These are phyloP conservation scores for Menidia menidia DNA, from an alignment of 2,797 vertebrate species.

Conservation along the genomic window DNA sequence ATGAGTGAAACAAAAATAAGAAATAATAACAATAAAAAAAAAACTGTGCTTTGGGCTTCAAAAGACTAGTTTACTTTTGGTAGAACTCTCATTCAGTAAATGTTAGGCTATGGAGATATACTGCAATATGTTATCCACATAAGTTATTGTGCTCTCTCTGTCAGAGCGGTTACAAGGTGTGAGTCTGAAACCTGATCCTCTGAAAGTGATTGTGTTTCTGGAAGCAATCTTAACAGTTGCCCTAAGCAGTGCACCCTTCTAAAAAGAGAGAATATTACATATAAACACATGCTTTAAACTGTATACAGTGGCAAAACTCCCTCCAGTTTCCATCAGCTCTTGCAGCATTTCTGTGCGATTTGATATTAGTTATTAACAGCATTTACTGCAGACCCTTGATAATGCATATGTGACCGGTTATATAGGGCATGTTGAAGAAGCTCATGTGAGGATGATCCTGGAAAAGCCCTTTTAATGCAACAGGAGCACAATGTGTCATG, in stretches of 20 bases:
- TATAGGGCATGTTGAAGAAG: conserved; percentile 38
- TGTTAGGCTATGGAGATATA: conserved; percentile 54
- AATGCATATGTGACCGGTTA: conserved; percentile 59
- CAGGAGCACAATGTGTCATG: conserved; percentile 67
- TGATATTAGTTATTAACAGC: conserved; percentile 62
- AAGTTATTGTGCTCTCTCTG: conserved; percentile 63
- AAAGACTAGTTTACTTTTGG: conserved; percentile 56
- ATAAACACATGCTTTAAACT: conserved; percentile 67
- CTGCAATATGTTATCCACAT: conserved; percentile 20
- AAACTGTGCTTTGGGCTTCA: conserved; percentile 76
- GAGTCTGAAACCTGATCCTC: conserved; percentile 54
- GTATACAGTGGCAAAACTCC: conserved; percentile 52
- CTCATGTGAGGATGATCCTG: conserved; percentile 61
- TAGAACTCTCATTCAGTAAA: conserved; percentile 69
- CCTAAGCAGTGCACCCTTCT: conserved; percentile 65
- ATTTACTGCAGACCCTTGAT: conserved; percentile 70
- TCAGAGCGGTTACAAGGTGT: conserved; percentile 51
- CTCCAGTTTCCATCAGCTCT: conserved; percentile 33
- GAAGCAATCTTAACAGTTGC: conserved; percentile 49
- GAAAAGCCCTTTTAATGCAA: conserved; percentile 73
- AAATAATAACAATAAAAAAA: conserved; percentile 74
- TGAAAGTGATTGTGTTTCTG: conserved; percentile 59
- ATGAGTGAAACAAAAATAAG: conserved; percentile 67
- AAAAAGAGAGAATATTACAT: conserved; percentile 59
- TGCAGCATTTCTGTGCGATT: conserved; percentile 58